phyloP scores from a whole-genome alignment of 2,888 invertebrate genomes.

The Dermolepida albohirtum region DNA sequence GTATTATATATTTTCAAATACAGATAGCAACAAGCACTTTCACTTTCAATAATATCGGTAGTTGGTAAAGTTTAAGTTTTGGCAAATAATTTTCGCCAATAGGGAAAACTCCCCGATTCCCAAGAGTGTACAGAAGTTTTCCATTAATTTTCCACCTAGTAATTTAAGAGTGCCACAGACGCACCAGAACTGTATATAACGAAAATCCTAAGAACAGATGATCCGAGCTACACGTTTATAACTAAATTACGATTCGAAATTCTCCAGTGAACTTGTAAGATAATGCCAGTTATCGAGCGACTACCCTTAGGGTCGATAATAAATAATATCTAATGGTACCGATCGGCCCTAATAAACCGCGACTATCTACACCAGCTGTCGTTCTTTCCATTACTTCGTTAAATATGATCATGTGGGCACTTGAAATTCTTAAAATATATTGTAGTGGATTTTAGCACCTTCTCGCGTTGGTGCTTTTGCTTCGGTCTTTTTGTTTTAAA shows the following conservation, averaged over 20 bases:
- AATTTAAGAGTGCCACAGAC: slow-evolving; percentile 8
- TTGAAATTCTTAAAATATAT: too few species aligned
- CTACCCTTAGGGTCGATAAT: slow-evolving; percentile 52
- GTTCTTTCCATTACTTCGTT: slow-evolving; percentile 49
- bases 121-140: slow-evolving; percentile 21
- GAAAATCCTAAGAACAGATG: slow-evolving; percentile 27
- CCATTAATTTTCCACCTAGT: slow-evolving; percentile 30
- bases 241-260: slow-evolving; percentile 16
- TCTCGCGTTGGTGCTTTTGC: too few species aligned
- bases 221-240: slow-evolving; percentile 11
- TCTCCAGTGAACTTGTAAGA: slow-evolving; percentile 42
- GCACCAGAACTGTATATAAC: neutral
- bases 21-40: slow-evolving; percentile 22
- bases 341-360: slow-evolving; percentile 57
- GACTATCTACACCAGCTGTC: slow-evolving; percentile 48
- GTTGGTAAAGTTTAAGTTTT: slow-evolving; percentile 28
- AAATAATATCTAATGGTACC: slow-evolving; percentile 57
- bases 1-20: slow-evolving; percentile 1
- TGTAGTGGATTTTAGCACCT: too few species aligned
- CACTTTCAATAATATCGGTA: slow-evolving; percentile 23
- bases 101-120: neutral
- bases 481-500: too few species aligned
- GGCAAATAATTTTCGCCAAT: slow-evolving; percentile 16
- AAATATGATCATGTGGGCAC: slow-evolving; percentile 17
- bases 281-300: slow-evolving; percentile 51